These are phyloP conservation scores for Mirounga angustirostris DNA, from an alignment of 2,113 vertebrate species.

Conservation along the genomic window DNA sequence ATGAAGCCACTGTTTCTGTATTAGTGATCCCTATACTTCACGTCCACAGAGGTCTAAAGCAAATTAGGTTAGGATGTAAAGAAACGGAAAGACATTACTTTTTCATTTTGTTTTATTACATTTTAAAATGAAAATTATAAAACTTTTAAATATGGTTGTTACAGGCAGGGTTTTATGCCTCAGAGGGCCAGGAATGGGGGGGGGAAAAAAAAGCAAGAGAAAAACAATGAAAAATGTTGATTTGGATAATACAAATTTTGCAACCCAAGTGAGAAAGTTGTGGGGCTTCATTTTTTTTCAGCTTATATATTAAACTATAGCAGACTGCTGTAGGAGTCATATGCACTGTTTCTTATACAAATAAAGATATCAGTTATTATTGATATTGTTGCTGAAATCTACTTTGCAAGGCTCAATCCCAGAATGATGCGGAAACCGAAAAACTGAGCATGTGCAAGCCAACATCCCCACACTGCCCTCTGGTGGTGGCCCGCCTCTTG, in stretches of 20 bases:
- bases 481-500: not conserved
- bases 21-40: not conserved
- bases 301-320: not conserved
- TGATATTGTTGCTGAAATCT: not conserved
- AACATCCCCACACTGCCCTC: slow-evolving; percentile 69
- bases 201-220: not conserved
- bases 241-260: slow-evolving; percentile 10
- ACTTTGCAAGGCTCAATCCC: not conserved
- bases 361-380: slow-evolving; percentile 8
- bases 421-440: not conserved
- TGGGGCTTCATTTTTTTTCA: not conserved
- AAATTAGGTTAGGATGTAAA: not conserved
- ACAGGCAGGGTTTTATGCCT: not conserved
- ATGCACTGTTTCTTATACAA: not conserved
- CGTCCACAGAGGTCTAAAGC: not conserved
- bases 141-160: not conserved
- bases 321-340: not conserved
- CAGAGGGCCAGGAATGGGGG: not conserved
- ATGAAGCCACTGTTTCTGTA: not conserved
- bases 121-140: slow-evolving; percentile 20
- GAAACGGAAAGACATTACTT: not conserved
- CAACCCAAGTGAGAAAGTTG: not conserved
- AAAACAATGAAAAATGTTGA: not conserved
- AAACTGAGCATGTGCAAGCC: slow-evolving; percentile 50
- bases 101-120: not conserved